Percentiles rank a stretch among this genome's conserved stretches.
phyloP scores from a whole-genome alignment of 2,113 vertebrate species.

The Mormyrus iriodes region DNA sequence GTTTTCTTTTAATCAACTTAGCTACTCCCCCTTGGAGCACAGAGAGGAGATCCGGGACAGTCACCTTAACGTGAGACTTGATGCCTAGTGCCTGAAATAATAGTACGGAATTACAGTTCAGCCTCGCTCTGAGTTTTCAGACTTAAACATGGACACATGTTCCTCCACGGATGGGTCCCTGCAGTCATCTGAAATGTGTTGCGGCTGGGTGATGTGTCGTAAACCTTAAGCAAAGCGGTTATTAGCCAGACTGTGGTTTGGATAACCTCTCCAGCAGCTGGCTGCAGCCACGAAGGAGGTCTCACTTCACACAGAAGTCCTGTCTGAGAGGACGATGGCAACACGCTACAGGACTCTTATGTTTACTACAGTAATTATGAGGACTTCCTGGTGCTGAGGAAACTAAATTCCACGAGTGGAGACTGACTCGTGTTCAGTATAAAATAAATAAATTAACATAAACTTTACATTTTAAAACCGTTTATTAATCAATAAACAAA shows the following conservation, averaged over 20 bases:
- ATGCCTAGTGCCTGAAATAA: not conserved
- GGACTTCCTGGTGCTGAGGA: no score
- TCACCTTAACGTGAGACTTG: not conserved
- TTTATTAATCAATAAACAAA: no score
- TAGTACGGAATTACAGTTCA: not conserved
- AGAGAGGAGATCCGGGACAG: not conserved
- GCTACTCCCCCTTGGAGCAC: not conserved
- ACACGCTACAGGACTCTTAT: not conserved
- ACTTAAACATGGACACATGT: not conserved
- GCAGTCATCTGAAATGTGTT: not conserved
- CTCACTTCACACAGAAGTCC: not conserved
- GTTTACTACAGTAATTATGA: not conserved
- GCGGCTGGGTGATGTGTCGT: not conserved
- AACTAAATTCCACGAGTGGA: no score
- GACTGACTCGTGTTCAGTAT: no score
- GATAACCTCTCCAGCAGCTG: not conserved
- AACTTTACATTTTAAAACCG: no score
- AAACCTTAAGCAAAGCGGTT: not conserved
- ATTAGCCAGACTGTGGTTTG: not conserved
- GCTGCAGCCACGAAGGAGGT: not conserved
- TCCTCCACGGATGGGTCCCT: not conserved
- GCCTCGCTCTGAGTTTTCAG: not conserved
- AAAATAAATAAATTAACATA: no score
- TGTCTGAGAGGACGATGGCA: not conserved
- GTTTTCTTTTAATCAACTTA: not conserved